Base-by-base conservation (phyloP, 2,797 vertebrate genomes). In the Cuculus canorus region DNA sequence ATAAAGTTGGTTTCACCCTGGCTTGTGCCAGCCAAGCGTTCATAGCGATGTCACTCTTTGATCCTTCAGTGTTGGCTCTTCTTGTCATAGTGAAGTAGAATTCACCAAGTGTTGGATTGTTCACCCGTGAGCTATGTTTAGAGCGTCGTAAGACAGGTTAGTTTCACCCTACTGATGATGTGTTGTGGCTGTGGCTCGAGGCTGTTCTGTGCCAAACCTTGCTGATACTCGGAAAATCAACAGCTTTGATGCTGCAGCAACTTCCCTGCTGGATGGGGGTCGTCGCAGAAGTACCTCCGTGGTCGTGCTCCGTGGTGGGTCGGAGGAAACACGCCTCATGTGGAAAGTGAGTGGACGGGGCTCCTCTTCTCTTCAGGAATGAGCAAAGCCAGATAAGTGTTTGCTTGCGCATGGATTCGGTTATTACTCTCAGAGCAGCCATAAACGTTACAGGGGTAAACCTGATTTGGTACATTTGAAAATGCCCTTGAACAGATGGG, bases 401-500 rank as follows among this genome's bases (percentile, higher is more conserved):
- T 70, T 25, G 96, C 50, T 77, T 35, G 60, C 3, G 0, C 82
- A 77, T 2, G 0, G 63, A 75, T 85, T n/a, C 75, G 13, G 82
- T 89, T 53, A 66, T 48, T 85, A 63, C 50, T 87, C 85, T 92
- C 48, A 0, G 75, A 69, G 88, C 91, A 68, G 88, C 93, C 50
- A 14, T 91, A 78, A 89, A 92, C 39, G 2, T 66, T 14, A 53
- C 4, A 39, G 81, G 89, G 95, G 87, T 61, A 69, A 83, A 91
- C 69, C 89, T 92, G 91, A 50, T 63, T 85, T 77, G 94, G 94
- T 68, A 2, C 61, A 16, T 80, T 71, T 78, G 66, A 48, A 78
- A 69, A 75, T 87, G 52, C 78, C 78, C 90, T 76, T 2, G 88
- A 66, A 77, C 95, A 79, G 81, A 11, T 80, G 94, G 81, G 92